phyloP scores from a whole-genome alignment of 1,140 invertebrate genomes.

The Condylostylus longicornis region DNA sequence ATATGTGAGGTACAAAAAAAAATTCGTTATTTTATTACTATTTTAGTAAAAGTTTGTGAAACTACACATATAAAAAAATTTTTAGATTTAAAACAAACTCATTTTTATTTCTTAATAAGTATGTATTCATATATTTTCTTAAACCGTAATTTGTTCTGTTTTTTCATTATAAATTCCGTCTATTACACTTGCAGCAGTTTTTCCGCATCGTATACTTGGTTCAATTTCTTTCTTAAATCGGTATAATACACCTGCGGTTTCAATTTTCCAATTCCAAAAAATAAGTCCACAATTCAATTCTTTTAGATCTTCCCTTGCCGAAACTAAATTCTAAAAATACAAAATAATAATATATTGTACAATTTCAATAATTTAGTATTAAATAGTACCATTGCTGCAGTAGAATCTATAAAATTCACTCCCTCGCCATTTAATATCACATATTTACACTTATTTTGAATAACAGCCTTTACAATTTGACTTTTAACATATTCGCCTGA shows the following conservation, averaged over 20 bases:
- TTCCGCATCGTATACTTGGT: conserved; percentile 22
- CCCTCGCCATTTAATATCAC: conserved; percentile 36
- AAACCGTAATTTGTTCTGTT: no score
- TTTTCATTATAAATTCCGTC: no score
- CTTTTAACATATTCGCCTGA: conserved; percentile 26
- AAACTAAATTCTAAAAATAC: conserved; percentile 19
- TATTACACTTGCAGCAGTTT: conserved; percentile 16
- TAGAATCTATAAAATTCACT: conserved; percentile 43
- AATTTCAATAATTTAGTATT: background rate
- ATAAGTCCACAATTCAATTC: conserved; percentile 20
- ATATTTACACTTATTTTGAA: conserved; percentile 3
- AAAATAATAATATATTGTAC: no score
- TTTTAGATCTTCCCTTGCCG: conserved; percentile 20
- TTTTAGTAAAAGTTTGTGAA: no score
- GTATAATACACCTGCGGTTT: conserved; percentile 24
- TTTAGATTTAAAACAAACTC: no score
- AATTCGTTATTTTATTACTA: no score
- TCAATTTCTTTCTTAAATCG: conserved; percentile 19
- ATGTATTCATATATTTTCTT: no score
- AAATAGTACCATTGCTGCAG: conserved; percentile 40
- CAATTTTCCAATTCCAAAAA: conserved; percentile 29
- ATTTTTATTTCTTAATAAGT: no score
- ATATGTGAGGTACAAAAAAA: no score
- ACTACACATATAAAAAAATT: no score
- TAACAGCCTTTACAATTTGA: conserved; percentile 17